phyloP scores from a whole-genome alignment of 2,113 vertebrate genomes.

The Acinonyx jubatus region DNA sequence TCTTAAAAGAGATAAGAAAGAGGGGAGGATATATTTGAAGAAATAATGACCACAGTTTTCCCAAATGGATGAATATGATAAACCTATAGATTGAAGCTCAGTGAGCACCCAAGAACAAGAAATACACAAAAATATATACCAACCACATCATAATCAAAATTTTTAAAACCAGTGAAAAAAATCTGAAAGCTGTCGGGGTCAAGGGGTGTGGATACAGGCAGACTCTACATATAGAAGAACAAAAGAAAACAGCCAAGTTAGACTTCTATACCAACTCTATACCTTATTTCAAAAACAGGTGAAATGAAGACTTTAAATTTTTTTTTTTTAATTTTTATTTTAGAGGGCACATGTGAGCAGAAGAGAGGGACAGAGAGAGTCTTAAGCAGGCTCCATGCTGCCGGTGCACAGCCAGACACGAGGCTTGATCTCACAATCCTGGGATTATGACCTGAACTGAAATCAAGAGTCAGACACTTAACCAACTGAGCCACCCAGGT shows the following conservation, averaged over 20 bases:
- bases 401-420: no score
- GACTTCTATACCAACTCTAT: neutral
- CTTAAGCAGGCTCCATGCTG: no score
- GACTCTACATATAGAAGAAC: neutral
- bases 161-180: neutral
- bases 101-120: neutral
- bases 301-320: neutral
- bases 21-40: neutral
- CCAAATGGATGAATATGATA: neutral
- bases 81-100: neutral
- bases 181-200: neutral
- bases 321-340: no score
- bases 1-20: neutral
- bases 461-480: no score
- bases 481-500: no score
- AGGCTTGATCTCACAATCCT: no score
- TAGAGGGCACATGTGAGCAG: no score
- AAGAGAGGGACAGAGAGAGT: no score
- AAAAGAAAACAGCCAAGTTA: neutral
- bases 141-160: neutral
- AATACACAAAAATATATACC: neutral
- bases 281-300: neutral
- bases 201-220: fast-evolving
- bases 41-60: neutral
- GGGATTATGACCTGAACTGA: no score